Evolutionary conservation across 2,888 invertebrate genomes (phyloP).

Genomic region (Tenthredo livida): DNA sequence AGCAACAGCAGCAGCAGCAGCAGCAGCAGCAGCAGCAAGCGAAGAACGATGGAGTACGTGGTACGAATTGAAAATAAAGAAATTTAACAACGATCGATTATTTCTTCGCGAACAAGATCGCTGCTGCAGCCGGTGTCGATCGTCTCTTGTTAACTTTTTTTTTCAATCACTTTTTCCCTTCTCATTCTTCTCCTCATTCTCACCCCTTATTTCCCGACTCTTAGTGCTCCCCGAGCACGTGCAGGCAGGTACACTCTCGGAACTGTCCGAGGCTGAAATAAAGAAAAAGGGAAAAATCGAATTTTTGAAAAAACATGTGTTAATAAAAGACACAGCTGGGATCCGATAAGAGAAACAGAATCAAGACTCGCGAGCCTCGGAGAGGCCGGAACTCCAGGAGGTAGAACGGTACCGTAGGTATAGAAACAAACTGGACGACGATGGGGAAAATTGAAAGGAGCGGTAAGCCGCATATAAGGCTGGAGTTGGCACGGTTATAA

Average conservation of each 20-base stretch:
- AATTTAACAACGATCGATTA: constrained; percentile 48
- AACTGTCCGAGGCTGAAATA: background rate
- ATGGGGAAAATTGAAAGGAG: constrained; percentile 30
- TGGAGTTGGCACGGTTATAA: constrained; percentile 69
- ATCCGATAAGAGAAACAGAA: constrained; percentile 3
- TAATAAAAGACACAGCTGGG: background rate
- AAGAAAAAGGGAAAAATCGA: background rate
- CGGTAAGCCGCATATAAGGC: constrained; percentile 55
- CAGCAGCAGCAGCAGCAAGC: background rate
- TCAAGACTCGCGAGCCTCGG: background rate
- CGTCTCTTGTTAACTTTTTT: constrained; percentile 26
- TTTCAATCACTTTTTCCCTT: background rate
- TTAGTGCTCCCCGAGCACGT: background rate
- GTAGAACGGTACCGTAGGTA: constrained; percentile 18
- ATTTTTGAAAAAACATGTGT: constrained; percentile 32
- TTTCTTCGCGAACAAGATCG: constrained; percentile 49
- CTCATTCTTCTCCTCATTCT: background rate
- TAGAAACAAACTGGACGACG: constrained; percentile 51
- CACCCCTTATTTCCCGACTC: background rate
- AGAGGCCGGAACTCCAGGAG: constrained; percentile 39
- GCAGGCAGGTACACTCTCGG: background rate
- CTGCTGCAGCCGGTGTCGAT: constrained; percentile 40
- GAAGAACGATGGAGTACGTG: constrained; percentile 42
- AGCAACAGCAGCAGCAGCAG: background rate
- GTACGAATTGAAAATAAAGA: constrained; percentile 50